Evolutionary conservation across 30 jellyfish, hydroid and myxozoan genomes (phyloP).

Genomic region (Hydractinia symbiolongicarpus): DNA sequence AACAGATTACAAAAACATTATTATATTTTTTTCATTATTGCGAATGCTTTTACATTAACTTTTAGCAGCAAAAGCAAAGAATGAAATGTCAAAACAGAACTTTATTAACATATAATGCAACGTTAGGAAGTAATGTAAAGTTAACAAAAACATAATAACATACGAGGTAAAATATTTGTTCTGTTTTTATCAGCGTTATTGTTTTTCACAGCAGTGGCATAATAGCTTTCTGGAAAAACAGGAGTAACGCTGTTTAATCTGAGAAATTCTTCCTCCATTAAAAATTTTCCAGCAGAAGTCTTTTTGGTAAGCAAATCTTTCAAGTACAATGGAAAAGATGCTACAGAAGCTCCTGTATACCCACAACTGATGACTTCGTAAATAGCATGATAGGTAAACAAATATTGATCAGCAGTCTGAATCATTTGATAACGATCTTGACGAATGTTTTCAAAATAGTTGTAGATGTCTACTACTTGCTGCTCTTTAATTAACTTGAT

Average conservation of each 20-base stretch:
- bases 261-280: neutral
- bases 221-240: neutral
- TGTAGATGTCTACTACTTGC: slow-evolving; percentile 67
- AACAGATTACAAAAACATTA: too few relatives aligned
- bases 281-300: neutral
- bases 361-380: slow-evolving; percentile 26
- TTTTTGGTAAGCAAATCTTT: neutral
- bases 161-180: slow-evolving; percentile 19
- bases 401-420: slow-evolving; percentile 54
- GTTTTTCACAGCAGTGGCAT: slow-evolving; percentile 2
- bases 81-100: too few relatives aligned
- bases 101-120: too few relatives aligned
- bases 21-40: too few relatives aligned
- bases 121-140: too few relatives aligned
- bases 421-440: slow-evolving; percentile 79
- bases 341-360: slow-evolving; percentile 4
- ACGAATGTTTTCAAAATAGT: slow-evolving; percentile 81
- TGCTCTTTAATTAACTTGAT: slow-evolving; percentile 42
- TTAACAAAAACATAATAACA: neutral
- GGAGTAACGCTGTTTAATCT: neutral
- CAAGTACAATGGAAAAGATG: neutral
- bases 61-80: too few relatives aligned
- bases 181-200: neutral
- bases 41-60: too few relatives aligned
- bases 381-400: slow-evolving; percentile 25